These are phyloP conservation scores for Dicerorhinus sumatrensis DNA, from an alignment of 2,113 vertebrate species.

Conservation along the genomic window DNA sequence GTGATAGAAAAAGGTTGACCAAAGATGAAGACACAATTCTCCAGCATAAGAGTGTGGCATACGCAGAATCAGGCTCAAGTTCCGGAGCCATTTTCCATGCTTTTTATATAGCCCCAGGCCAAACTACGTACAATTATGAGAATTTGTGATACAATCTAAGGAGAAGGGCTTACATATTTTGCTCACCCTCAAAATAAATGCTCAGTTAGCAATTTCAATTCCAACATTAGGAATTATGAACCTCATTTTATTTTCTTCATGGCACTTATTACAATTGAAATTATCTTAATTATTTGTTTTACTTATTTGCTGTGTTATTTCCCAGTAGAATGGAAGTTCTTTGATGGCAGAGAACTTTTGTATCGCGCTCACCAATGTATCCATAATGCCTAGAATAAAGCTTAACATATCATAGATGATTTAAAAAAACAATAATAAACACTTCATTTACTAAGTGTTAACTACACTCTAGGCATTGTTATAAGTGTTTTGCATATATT, in stretches of 20 bases:
- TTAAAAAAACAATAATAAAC: neutral
- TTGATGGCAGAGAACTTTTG: neutral
- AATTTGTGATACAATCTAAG: neutral
- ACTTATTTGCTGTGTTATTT: neutral
- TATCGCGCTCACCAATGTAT: neutral
- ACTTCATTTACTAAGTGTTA: neutral
- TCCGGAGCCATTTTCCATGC: neutral
- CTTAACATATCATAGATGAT: neutral
- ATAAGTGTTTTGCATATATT: neutral
- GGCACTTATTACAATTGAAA: neutral
- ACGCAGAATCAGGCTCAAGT: neutral
- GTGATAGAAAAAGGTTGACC: neutral
- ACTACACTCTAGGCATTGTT: neutral
- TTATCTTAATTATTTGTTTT: neutral
- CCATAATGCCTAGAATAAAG: neutral
- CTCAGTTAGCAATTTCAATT: constrained; percentile 34
- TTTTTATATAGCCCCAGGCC: neutral
- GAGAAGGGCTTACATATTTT: neutral
- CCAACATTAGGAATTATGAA: neutral
- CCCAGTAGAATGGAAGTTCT: neutral
- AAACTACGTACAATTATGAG: neutral
- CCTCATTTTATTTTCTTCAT: constrained; percentile 33
- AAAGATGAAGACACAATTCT: neutral
- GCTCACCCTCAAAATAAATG: neutral
- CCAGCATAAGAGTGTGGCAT: neutral